Evolutionary conservation across 2,888 invertebrate species (phyloP), one percentile per base, ranked within the genome.

Genomic region (Syrista parreyssii): DNA sequence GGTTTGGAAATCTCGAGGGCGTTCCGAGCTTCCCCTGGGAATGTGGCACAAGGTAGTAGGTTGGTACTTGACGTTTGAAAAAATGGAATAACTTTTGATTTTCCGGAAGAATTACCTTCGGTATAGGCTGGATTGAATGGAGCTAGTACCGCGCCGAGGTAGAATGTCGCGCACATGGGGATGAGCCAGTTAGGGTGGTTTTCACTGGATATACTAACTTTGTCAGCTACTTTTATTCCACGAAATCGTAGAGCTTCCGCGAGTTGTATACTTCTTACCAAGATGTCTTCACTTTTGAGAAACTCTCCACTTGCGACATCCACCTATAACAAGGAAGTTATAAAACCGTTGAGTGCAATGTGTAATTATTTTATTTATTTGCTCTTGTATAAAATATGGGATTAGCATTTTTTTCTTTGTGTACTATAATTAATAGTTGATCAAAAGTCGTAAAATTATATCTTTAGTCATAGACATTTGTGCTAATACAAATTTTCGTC

Each of bases 51-150:
- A 55, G 6, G 23, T 23, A 23, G 40, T 55, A 23, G 23, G 23
- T 23, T 23, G 23, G 6, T 55, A 23, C 23, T 55, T 1, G 23
- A 55, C 23, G 2, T 55, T 55, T 55, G 35, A 75, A n/a, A 30
- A 73, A 75, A 40, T 36, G 23, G 23, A 55, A 55, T 55, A 55
- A 55, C 40, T 55, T 55, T 55, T 23, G 40, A 55, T 55, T 35
- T 32, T 68, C 40, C 68, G 23, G 34, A 75, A 75, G n/a, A 76
- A 78, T 80, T 82, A 91, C 90, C 80, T 86, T 87, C 84, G 0
- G 87, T 84, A 74, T 89, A 89, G 9, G 77, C 34, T 1, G 88
- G 86, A 84, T 89, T 91, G 71, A 89, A 74, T 0, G 88, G 87
- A 12, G 88, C 81, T n/a, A 85, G 31, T 12, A 83, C 79, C 30